phyloP scores from a whole-genome alignment of 53 echinoderm and acorn worm species.

The Echinarachnius parma region DNA sequence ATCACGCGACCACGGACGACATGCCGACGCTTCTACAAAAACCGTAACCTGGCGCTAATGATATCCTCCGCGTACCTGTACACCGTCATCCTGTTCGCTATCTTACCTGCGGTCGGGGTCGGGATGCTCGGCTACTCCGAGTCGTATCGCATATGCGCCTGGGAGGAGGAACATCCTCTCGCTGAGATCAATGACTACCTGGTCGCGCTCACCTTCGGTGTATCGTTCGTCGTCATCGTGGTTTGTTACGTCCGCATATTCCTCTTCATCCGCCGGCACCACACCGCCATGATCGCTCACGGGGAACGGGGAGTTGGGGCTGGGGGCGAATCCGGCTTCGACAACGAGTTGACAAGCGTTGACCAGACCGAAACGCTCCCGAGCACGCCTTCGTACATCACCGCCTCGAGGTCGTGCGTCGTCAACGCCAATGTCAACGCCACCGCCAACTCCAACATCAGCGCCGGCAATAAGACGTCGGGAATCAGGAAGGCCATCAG shows the following conservation, averaged over 20 bases:
- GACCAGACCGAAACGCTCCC: constrained; percentile 23
- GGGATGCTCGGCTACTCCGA: constrained; percentile 30
- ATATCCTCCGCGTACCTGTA: constrained; percentile 30
- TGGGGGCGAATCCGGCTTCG: background rate
- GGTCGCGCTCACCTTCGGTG: constrained; percentile 28
- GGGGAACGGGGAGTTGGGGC: background rate
- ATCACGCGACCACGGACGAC: constrained; percentile 34
- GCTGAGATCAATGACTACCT: constrained; percentile 33
- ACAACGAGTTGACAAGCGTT: constrained; percentile 22
- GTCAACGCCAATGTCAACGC: background rate
- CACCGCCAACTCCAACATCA: constrained; percentile 4
- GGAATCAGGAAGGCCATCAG: constrained; percentile 9
- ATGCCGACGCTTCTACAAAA: constrained; percentile 31
- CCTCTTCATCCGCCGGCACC: constrained; percentile 17
- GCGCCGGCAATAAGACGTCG: constrained; percentile 9
- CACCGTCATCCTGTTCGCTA: constrained; percentile 29
- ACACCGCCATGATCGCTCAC: constrained; percentile 10
- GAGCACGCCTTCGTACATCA: background rate
- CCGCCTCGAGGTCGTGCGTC: background rate
- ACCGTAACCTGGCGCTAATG: constrained; percentile 26
- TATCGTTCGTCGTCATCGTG: constrained; percentile 36
- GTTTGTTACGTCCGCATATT: constrained; percentile 31
- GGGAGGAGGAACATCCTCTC: constrained; percentile 33
- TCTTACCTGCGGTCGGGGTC: constrained; percentile 13
- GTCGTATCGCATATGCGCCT: constrained; percentile 33